Percentiles rank a stretch among this genome's conserved stretches.
These are phyloP conservation scores for Hydropotes inermis DNA, from an alignment of 2,113 vertebrate genomes.

Conservation along the genomic window DNA sequence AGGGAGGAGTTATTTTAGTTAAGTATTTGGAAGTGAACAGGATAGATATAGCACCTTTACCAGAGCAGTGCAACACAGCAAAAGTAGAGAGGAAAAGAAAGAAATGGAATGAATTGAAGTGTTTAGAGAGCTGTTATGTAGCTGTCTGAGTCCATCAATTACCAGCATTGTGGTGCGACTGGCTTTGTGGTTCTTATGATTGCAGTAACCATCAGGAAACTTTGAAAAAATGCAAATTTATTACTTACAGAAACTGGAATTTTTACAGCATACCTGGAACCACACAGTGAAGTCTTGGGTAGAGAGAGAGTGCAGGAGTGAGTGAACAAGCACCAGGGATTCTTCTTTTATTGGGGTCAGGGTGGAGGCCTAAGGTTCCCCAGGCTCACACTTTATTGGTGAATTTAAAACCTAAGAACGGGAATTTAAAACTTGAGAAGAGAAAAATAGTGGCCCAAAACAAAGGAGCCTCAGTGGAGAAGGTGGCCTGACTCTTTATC, in stretches of 20 bases:
- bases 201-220: neutral
- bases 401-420: neutral
- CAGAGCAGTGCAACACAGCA: neutral
- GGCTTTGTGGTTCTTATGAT: neutral
- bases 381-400: neutral
- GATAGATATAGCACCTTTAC: neutral
- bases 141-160: neutral
- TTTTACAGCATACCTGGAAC: neutral
- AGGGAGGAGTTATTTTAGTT: neutral
- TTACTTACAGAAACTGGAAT: neutral
- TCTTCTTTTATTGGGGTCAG: neutral
- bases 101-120: neutral
- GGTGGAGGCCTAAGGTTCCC: neutral
- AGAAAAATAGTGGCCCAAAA: neutral
- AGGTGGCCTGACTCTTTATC: neutral
- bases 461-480: neutral
- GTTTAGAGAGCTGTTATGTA: neutral
- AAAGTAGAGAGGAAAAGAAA: neutral
- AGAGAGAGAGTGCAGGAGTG: neutral
- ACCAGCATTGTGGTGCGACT: neutral
- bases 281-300: neutral
- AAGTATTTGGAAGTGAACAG: neutral
- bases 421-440: neutral
- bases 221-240: neutral
- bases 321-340: neutral